Base-by-base conservation (phyloP, 2,797 vertebrate genomes). In the Miichthys miiuy region DNA sequence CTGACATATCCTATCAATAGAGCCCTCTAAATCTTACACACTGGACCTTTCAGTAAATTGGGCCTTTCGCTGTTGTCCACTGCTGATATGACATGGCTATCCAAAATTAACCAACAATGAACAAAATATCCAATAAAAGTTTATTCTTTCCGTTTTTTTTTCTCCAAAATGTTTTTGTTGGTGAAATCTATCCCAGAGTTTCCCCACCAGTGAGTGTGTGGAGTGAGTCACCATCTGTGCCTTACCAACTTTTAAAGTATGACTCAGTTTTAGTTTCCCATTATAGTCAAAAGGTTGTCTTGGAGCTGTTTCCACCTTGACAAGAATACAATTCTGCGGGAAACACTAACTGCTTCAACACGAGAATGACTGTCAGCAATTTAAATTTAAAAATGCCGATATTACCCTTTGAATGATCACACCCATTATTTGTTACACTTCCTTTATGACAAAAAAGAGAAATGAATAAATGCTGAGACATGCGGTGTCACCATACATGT, bases 181-280 rank as follows among this genome's bases (percentile, higher is more conserved):
- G 25, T 79, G 34, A 75, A 70, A 77, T 78, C 38, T 55, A 63
- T 69, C 61, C 52, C 54, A 68, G 85, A 77, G 72, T 83, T 79
- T 81, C 79, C 80, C 72, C 62, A 23, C 42, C 56, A 58, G 65
- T 57, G 68, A 80, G 65, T 51, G 23, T 68, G 27, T 13, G 17
- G 30, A 50, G 51, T 85, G 87, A 83, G 72, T 89, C 82, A 81
- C 48, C 52, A 78, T 73, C 70, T 1, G 3, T 62, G 77, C 48
- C 55, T 80, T 47, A 68, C 58, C 52, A 67, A 23, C 72, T 76
- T 65, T 69, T 12, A 46, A 66, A 79, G 60, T 56, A 75, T 87
- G 80, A 84, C 81, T 89, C 77, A 85, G 50, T 50, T 70, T 77
- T 57, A 63, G 61, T 58, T 21, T 75, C 71, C 57, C 21, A 46